Base-by-base conservation (phyloP, 2,888 invertebrate species). In the Dynastes hyllus region DNA sequence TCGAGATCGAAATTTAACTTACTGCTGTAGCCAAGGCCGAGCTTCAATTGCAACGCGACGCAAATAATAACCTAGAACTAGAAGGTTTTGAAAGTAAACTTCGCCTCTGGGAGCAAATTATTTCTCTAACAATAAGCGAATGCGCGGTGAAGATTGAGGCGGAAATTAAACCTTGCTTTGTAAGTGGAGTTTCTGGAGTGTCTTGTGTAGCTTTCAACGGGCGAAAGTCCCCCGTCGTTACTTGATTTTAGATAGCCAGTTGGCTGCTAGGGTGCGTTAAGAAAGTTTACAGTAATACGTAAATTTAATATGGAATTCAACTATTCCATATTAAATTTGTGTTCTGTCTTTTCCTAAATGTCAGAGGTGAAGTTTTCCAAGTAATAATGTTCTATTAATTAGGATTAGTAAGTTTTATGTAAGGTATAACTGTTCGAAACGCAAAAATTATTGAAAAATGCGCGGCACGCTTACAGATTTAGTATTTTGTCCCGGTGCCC, bases 131-230 rank as follows among this genome's bases (percentile, higher is more conserved):
- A 69, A 69, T 69, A 27, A 45, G n/a, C 51, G 69, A 50, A 69
- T 69, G 69, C 29, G 45, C 69, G 45, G 51, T 29, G 45, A 69
- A 69, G 69, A 69, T 69, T 69, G 45, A 22, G 51, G n/a, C 45
- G 69, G 69, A 69, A 69, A 69, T 69, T 69, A 69, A 69, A 69
- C 51, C 22, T 69, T 11, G 69, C 50, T 50, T 69, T 69, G 69
- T 51, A 50, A 69, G 50, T 69, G 51, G 51, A 51, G 51, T 51
- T 29, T 67, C 22, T 61, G 61, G n/a, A 50, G 50, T 67, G 50
- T 67, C 67, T 67, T 67, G 45, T 8, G 11, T 27, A 61, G 61
- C 27, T 61, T 29, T 5, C 11, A 27, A 8, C 50, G 50, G 45
- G 45, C 50, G 67, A 69, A 69, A 4, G 16, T 45, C 29, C 0